Percentiles rank a stretch among this genome's conserved stretches.
Evolutionary conservation across 2,113 vertebrate species (phyloP).

Genomic region (Platysternon megacephalum): DNA sequence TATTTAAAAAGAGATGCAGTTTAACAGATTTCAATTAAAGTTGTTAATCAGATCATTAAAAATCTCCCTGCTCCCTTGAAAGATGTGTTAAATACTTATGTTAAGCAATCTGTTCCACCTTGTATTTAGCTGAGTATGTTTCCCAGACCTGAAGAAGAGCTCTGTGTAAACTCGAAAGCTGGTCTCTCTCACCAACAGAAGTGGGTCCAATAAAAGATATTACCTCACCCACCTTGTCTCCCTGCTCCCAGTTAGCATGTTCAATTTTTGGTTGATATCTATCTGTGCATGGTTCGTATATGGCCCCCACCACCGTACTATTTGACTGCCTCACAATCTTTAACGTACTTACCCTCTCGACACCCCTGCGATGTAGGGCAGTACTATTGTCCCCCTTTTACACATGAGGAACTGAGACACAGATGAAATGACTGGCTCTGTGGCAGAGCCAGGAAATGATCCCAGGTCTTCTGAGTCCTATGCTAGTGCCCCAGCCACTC

Average conservation of each 20-base stretch:
- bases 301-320: not conserved
- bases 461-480: not conserved
- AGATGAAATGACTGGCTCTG: not conserved
- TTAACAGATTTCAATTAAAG: not conserved
- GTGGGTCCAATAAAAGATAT: not conserved
- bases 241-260: not conserved
- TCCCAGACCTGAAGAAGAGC: not conserved
- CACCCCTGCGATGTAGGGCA: not conserved
- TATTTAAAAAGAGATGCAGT: not conserved
- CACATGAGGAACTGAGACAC: not conserved
- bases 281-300: not conserved
- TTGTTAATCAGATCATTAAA: not conserved
- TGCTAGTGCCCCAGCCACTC: not conserved
- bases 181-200: not conserved
- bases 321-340: not conserved
- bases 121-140: not conserved
- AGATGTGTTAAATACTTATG: not conserved
- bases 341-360: not conserved
- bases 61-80: not conserved
- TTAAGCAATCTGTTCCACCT: not conserved
- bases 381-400: fast-evolving
- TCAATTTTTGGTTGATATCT: not conserved
- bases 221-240: not conserved
- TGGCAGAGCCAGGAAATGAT: not conserved
- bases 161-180: not conserved